Evolutionary conservation across 2,888 invertebrate genomes (phyloP).

Genomic region (Caenorhabditis sp.): DNA sequence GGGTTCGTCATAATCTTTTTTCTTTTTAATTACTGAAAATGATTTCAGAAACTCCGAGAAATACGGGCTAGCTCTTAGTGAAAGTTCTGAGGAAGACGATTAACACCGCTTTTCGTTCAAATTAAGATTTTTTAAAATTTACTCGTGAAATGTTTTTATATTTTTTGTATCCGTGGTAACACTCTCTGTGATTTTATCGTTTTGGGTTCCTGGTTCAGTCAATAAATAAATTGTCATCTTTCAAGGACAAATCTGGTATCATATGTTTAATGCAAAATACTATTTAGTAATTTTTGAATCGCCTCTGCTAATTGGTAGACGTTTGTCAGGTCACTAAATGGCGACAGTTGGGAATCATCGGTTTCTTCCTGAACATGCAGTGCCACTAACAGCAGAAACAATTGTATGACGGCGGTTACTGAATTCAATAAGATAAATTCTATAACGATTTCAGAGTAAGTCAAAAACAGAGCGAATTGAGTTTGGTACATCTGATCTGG

Average conservation of each 20-base stretch:
- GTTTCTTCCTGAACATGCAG: slow-evolving; percentile 35
- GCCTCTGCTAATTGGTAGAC: not conserved
- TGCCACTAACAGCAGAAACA: not conserved
- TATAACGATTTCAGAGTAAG: not conserved
- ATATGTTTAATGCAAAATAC: not conserved
- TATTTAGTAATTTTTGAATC: too few species aligned
- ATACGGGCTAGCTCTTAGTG: slow-evolving; percentile 69
- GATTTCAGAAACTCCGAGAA: slow-evolving; percentile 35
- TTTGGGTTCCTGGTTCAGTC: too few species aligned
- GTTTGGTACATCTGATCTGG: slow-evolving; percentile 16
- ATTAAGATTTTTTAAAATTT: too few species aligned
- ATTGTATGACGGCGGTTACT: not conserved
- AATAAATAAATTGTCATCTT: too few species aligned
- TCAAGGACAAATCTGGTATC: too few species aligned
- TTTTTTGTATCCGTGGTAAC: too few species aligned
- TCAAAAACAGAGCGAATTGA: slow-evolving; percentile 7
- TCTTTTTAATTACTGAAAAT: not conserved
- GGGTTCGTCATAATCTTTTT: not conserved
- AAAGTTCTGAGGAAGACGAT: slow-evolving; percentile 72
- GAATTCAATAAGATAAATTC: not conserved
- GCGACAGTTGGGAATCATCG: not conserved
- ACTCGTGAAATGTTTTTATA: slow-evolving; percentile 1
- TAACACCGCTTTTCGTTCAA: too few species aligned
- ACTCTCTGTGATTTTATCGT: too few species aligned
- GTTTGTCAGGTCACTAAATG: slow-evolving; percentile 12